Evolutionary conservation across 2,113 vertebrate genomes (phyloP), one percentile per base, ranked within the genome.

Genomic region (Cyanocitta stelleri): DNA sequence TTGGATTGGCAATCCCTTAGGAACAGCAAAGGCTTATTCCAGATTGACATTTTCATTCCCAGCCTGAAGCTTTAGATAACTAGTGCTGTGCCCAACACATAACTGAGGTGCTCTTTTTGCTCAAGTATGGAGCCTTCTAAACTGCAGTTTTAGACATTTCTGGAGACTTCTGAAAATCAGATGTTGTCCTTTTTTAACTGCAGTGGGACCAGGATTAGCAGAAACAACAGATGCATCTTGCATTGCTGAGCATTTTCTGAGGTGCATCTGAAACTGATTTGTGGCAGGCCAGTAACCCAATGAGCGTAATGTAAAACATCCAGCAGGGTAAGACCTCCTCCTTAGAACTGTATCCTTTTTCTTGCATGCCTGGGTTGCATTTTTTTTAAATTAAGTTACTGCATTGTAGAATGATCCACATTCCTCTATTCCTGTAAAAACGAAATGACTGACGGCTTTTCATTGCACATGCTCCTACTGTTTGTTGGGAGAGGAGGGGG

Each of bases 321-420:
- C 49, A 82, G 16, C 46, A 72, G 96, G 89, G 13, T 94, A 87
- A 91, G 88, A 87, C 77, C 87, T 95, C 83, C 83, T 85, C 55
- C 49, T 89, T 64, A 46, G 19, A 73, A 68, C 67, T 88, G 48
- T 61, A 61, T 85, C 84, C 85, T 90, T 87, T 67, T 89, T 37
- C 89, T 94, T 84, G 63, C 35, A 23, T 67, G 90, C 55, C 93
- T 93, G 90, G 78, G 44, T 89, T 89, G 61, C 90, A 88, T 89
- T 96, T 93, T 93, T 88, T 89, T 81, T 3, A 43, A 95, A 93
- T 97, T 93, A 92, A 93, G 92, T 96, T 95, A 93, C 67, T 74
- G 82, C 75, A 54, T 43, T 87, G 49, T 86, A 75, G 89, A 95
- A 67, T 41, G 63, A 63, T 67, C 75, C 30, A 39, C 71, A 64